A percentile compares a stretch with the other conserved stretches of the same genome.
Conservation (phyloP, 1,140 invertebrate genomes). For the Calycopis cecrops region DNA sequence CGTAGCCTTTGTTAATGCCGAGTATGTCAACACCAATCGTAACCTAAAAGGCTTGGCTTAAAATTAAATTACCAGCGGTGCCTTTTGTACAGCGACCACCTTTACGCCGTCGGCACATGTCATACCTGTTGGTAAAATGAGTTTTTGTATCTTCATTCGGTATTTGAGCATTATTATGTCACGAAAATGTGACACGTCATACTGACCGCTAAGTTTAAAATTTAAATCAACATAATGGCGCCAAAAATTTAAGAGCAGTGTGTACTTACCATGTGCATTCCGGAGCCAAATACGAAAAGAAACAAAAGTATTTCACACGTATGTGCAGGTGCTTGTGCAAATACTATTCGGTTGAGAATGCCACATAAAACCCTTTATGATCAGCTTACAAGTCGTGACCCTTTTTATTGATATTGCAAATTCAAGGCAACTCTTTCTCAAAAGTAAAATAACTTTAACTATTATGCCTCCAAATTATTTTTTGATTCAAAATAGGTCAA, state of each 20-base stretch:
- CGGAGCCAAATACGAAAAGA: too few relatives aligned
- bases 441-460: too few relatives aligned
- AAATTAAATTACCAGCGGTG: constrained; percentile 89
- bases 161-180: constrained; percentile 11
- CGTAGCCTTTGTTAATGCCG: constrained; percentile 63
- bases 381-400: too few relatives aligned
- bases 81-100: constrained; percentile 96
- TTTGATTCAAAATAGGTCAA: too few relatives aligned
- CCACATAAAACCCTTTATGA: too few relatives aligned
- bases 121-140: constrained; percentile 86
- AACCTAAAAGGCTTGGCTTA: constrained; percentile 46
- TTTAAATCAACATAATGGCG: constrained; percentile 47
- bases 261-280: neutral
- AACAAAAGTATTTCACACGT: too few relatives aligned
- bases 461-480: too few relatives aligned
- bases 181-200: neutral
- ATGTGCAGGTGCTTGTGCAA: too few relatives aligned
- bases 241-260: neutral
- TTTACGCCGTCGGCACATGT: constrained; percentile 96
- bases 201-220: neutral
- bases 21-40: constrained; percentile 51
- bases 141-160: constrained; percentile 48
- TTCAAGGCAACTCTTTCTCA: too few relatives aligned
- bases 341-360: too few relatives aligned
- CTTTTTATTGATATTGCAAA: too few relatives aligned